Conservation (phyloP, 2,113 vertebrate genomes). For the Glaucidium brasilianum region DNA sequence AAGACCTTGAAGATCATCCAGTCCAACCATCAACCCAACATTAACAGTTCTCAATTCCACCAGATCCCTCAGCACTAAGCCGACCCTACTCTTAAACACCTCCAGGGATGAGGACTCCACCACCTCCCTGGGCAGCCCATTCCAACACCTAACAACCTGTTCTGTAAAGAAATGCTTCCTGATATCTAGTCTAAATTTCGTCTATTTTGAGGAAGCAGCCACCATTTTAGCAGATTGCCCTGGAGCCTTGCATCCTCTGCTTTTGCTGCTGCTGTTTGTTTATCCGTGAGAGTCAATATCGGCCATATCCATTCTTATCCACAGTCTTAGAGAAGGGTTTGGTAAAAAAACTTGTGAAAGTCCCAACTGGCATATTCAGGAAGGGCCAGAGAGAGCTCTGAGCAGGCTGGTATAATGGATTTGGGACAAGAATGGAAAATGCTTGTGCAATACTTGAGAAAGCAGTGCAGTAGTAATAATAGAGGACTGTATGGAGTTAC, state of each 20-base stretch:
- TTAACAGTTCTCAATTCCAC: too few species aligned
- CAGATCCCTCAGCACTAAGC: too few species aligned
- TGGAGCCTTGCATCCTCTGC: not conserved
- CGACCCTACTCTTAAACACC: too few species aligned
- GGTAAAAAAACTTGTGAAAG: not conserved
- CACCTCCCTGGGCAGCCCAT: too few species aligned
- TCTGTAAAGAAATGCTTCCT: too few species aligned
- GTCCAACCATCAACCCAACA: too few species aligned
- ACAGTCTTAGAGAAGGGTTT: not conserved
- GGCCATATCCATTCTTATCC: not conserved
- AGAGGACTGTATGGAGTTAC: not conserved
- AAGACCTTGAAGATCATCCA: too few species aligned
- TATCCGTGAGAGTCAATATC: rapidly evolving
- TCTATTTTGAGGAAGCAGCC: not conserved
- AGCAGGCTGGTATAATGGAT: too few species aligned
- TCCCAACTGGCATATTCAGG: not conserved
- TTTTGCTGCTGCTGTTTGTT: not conserved
- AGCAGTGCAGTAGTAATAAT: not conserved
- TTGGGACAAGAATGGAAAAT: not conserved
- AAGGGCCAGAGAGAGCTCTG: not conserved
- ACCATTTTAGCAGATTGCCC: not conserved
- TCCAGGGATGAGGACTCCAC: too few species aligned
- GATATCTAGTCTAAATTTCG: too few species aligned
- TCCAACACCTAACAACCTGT: too few species aligned
- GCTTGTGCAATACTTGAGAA: not conserved